These are phyloP conservation scores for Wasmannia auropunctata DNA, from an alignment of 1,140 invertebrate genomes.

Conservation along the genomic window DNA sequence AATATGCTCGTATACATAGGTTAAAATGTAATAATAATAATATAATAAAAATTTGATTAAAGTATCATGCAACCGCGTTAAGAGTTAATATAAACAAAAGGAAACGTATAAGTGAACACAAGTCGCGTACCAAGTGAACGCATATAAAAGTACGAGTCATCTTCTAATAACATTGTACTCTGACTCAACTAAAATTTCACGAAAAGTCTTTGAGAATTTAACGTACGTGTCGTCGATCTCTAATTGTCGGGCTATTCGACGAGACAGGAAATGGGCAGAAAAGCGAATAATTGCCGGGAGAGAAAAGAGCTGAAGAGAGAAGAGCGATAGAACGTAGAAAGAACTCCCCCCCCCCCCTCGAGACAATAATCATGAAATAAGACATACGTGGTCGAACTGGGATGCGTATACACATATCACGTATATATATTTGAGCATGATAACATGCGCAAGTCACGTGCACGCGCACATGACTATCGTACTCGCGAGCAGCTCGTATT, in stretches of 20 bases:
- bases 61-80: not conserved
- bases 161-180: not conserved
- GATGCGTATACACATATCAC: not conserved
- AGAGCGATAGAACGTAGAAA: not conserved
- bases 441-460: constrained; percentile 30
- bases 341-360: not conserved
- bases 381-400: not conserved
- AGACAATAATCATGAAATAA: not conserved
- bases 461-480: constrained; percentile 20
- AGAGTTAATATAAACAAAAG: not conserved
- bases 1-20: constrained; percentile 21
- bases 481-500: constrained; percentile 6
- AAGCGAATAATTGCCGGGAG: constrained; percentile 20
- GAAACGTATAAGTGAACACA: no score
- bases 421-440: constrained; percentile 7
- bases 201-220: not conserved
- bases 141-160: no score
- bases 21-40: not conserved
- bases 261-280: constrained; percentile 16
- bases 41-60: not conserved
- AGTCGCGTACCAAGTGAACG: no score
- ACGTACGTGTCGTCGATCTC: constrained; percentile 7
- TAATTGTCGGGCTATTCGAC: not conserved
- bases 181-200: not conserved
- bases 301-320: no score